phyloP scores from a whole-genome alignment of 2,888 invertebrate species.

The Steinernema carpocapsae region DNA sequence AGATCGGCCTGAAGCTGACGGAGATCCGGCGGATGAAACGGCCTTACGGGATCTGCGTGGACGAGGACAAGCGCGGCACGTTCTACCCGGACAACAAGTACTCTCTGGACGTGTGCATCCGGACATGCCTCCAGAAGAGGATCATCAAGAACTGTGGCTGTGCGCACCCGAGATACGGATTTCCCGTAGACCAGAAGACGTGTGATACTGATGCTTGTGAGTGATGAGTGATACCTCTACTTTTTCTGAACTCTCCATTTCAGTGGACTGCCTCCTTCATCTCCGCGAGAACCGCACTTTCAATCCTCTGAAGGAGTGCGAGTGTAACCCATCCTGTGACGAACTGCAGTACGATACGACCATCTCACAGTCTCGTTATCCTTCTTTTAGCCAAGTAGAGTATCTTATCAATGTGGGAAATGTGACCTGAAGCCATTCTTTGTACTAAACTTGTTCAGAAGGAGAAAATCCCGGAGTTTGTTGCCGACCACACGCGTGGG shows the following conservation, averaged over 20 bases:
- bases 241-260: background rate
- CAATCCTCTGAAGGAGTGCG: slow-evolving; percentile 29
- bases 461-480: too few relatives aligned
- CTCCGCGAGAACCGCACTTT: background rate
- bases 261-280: slow-evolving; percentile 35
- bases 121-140: slow-evolving; percentile 38
- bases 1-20: slow-evolving; percentile 37
- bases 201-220: slow-evolving; percentile 27
- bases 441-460: too few relatives aligned
- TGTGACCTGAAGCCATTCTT: too few relatives aligned
- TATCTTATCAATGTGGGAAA: too few relatives aligned
- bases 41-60: slow-evolving; percentile 30
- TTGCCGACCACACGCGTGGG: too few relatives aligned
- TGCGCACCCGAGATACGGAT: slow-evolving; percentile 40
- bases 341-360: slow-evolving; percentile 28
- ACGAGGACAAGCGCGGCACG: slow-evolving; percentile 16
- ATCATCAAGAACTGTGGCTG: slow-evolving; percentile 39
- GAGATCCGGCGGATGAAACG: slow-evolving; percentile 36
- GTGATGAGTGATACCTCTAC: background rate
- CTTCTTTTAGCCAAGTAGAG: background rate
- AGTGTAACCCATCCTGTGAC: slow-evolving; percentile 36
- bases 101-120: slow-evolving; percentile 38
- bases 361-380: slow-evolving; percentile 33
- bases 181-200: slow-evolving; percentile 35
- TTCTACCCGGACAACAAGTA: slow-evolving; percentile 41